Evolutionary conservation across 2,888 invertebrate genomes (phyloP).

Genomic region (Luperina testacea): DNA sequence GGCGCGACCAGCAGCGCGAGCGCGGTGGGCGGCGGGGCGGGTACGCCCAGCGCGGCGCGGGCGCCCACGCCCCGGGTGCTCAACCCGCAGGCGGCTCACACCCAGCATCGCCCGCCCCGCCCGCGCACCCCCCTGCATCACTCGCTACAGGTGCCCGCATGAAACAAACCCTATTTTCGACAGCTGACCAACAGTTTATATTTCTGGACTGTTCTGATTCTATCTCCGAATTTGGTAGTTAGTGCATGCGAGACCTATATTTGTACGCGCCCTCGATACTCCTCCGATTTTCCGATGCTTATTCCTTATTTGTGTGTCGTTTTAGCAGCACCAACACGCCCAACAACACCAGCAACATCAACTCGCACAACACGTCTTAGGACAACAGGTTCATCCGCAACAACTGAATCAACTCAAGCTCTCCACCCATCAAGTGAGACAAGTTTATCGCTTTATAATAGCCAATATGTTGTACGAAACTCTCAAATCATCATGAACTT

Average conservation of each 20-base stretch:
- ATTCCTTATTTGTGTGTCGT: constrained; percentile 46
- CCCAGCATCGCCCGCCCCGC: constrained; percentile 77
- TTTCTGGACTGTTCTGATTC: constrained; percentile 5
- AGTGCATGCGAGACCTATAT: constrained; percentile 43
- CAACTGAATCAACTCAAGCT: constrained; percentile 84
- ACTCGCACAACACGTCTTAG: constrained; percentile 78
- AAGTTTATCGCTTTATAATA: constrained; percentile 25
- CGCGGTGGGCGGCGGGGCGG: constrained; percentile 26
- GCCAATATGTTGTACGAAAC: neutral
- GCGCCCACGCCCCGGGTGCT: constrained; percentile 77
- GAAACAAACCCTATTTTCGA: neutral
- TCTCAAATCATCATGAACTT: neutral
- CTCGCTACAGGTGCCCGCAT: constrained; percentile 70
- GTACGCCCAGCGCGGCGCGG: constrained; percentile 49
- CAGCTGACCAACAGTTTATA: constrained; percentile 12
- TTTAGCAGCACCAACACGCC: constrained; percentile 65
- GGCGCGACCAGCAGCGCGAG: constrained; percentile 73
- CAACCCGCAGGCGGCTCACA: constrained; percentile 79
- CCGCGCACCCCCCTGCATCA: constrained; percentile 77
- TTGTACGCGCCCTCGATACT: constrained; percentile 17
- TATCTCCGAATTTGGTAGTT: constrained; percentile 29
- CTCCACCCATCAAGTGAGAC: constrained; percentile 80
- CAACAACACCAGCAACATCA: constrained; percentile 76
- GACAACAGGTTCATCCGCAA: constrained; percentile 79
- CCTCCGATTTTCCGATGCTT: constrained; percentile 41